Evolutionary conservation across 2,797 vertebrate genomes (phyloP), one percentile per base, ranked within the genome.

Genomic region (Cryptoprocta ferox): DNA sequence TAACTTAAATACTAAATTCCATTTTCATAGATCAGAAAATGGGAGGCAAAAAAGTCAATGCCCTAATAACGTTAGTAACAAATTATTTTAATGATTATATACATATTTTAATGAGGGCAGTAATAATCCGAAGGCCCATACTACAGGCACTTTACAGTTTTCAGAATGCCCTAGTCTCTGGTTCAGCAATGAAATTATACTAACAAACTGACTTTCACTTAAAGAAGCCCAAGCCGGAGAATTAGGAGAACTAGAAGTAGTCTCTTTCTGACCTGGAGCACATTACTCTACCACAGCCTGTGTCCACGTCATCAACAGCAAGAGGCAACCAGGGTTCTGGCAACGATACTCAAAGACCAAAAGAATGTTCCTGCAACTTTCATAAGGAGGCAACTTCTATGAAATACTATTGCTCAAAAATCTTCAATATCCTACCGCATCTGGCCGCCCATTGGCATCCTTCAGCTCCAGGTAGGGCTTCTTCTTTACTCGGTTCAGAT

Each of bases 401-500:
- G 84, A 56, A 84, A 75, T 24, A n/a, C n/a, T 18, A 48, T 0
- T 37, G 30, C n/a, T 79, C 45, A 39, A 66, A 83, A 14, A 32
- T 32, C 68, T 71, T 50, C 75, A 76, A 32, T 5, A 94, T 37
- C 81, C 45, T 99, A 99, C 99, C 99, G 98, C 99, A 97, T 99
- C 99, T 19, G 99, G 99, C 21, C 99, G 99, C 88, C 99, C 99
- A 94, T 99, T 99, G 73, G 99, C 99, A 98, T 99, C 99, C 98
- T 99, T 99, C 97, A 99, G 98, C 95, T 99, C 99, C 97, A 99
- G 98, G 96, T 99, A 99, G 97, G 99, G 99, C 98, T 99, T 99
- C 98, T 99, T 99, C 98, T 99, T 99, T 97, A 99, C 99, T 71
- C 99, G 99, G 98, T 99, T 99, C 97, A 99, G 99, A 98, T 99